phyloP scores from a whole-genome alignment of 2,797 vertebrate species.

The Cheirogaleus major region DNA sequence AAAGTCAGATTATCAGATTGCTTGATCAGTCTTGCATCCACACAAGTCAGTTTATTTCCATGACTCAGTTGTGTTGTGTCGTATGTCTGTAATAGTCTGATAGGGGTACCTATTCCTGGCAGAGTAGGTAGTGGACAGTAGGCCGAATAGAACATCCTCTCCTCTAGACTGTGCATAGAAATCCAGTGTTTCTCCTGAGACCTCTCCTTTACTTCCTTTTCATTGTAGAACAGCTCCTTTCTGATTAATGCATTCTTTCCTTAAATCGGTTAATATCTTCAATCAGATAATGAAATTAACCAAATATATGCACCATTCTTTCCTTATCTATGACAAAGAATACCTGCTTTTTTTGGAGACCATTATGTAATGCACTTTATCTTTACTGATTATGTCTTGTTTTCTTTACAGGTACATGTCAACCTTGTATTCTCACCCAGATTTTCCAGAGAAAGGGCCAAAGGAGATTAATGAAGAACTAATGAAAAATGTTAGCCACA shows the following conservation, averaged over 20 bases:
- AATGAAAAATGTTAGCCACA: constrained; percentile 94
- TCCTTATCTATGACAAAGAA: neutral
- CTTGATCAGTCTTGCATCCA: neutral
- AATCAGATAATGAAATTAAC: neutral
- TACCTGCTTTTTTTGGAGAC: neutral
- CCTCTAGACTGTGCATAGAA: neutral
- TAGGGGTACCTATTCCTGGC: neutral
- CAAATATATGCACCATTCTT: neutral
- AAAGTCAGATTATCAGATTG: neutral
- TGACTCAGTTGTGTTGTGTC: neutral
- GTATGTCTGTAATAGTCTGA: neutral
- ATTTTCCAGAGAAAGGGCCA: constrained; percentile 94
- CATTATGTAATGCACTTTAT: neutral
- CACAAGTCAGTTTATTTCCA: neutral
- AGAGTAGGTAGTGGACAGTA: neutral
- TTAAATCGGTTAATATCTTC: neutral
- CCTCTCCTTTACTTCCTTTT: neutral
- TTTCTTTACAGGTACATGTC: constrained; percentile 95
- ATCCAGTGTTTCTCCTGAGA: neutral
- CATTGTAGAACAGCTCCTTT: neutral
- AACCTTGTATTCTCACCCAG: constrained; percentile 94
- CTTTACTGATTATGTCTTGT: neutral
- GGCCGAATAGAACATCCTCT: neutral
- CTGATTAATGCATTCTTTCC: neutral
- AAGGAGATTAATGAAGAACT: constrained; percentile 95